Conservation (phyloP, 2,888 invertebrate species). For the Tinea trinotella region DNA sequence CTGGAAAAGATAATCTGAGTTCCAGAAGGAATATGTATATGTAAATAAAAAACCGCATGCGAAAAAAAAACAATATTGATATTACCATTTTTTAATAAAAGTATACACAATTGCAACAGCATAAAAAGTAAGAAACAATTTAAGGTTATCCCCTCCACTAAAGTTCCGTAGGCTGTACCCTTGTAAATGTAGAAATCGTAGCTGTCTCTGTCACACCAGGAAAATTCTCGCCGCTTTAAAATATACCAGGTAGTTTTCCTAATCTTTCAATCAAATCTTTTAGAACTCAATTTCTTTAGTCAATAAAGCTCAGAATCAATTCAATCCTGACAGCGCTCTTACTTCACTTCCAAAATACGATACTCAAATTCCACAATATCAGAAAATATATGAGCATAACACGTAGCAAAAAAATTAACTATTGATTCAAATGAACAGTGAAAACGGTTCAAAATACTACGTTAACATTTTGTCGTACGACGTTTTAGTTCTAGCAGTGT, state of each 20-base stretch:
- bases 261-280: slow-evolving; percentile 24
- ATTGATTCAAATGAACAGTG: not conserved
- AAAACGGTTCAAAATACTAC: not conserved
- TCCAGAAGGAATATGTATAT: too few relatives aligned
- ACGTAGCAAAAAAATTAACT: too few relatives aligned
- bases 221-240: slow-evolving; percentile 46
- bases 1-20: too few relatives aligned
- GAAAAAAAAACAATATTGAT: not conserved
- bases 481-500: slow-evolving; percentile 27
- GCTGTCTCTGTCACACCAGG: slow-evolving; percentile 55
- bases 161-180: slow-evolving; percentile 62
- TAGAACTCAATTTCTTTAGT: slow-evolving; percentile 24
- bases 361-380: not conserved
- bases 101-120: too few relatives aligned
- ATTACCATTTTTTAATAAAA: too few relatives aligned
- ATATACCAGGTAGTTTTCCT: slow-evolving; percentile 33
- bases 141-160: slow-evolving; percentile 64
- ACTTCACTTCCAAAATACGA: not conserved
- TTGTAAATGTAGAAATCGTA: slow-evolving; percentile 56
- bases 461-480: not conserved
- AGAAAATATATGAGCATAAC: not conserved
- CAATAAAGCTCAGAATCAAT: slow-evolving; percentile 6
- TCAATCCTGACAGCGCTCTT: not conserved
- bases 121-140: slow-evolving; percentile 34
- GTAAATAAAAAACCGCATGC: too few relatives aligned